Evolutionary conservation across 1,140 invertebrate species (phyloP).

Genomic region (Galleria mellonella): DNA sequence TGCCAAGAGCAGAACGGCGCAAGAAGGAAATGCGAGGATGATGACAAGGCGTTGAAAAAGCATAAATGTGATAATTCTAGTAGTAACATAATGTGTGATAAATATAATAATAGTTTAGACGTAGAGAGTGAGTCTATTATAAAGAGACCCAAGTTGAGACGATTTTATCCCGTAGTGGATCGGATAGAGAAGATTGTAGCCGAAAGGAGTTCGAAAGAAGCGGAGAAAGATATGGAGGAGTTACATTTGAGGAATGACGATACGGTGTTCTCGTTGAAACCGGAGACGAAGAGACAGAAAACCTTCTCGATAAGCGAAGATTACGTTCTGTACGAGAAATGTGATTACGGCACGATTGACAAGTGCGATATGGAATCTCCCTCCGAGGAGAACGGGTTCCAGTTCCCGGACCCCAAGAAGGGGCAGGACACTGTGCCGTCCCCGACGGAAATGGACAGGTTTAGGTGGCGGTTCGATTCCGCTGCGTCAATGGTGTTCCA

Average conservation of each 20-base stretch:
- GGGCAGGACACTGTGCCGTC: conserved; percentile 74
- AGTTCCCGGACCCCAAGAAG: conserved; percentile 35
- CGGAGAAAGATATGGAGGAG: conserved; percentile 45
- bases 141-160: conserved; percentile 54
- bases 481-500: conserved; percentile 91
- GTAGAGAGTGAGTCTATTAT: too few relatives aligned
- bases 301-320: conserved; percentile 50
- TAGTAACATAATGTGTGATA: conserved; percentile 64
- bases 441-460: conserved; percentile 81
- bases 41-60: conserved; percentile 47
- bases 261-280: conserved; percentile 47
- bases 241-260: conserved; percentile 55
- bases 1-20: conserved; percentile 25
- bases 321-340: conserved; percentile 61
- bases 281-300: conserved; percentile 47
- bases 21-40: conserved; percentile 37
- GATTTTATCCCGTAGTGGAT: conserved; percentile 51
- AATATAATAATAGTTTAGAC: conserved; percentile 26
- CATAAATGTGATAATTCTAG: conserved; percentile 71
- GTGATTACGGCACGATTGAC: conserved; percentile 62
- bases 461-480: conserved; percentile 84
- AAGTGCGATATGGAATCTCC: conserved; percentile 38
- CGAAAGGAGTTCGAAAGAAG: conserved; percentile 38
- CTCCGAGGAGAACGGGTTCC: conserved; percentile 29
- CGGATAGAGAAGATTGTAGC: conserved; percentile 54